A percentile compares a stretch with the other conserved stretches of the same genome.
phyloP scores from a whole-genome alignment of 2,797 vertebrate genomes.

The Podarcis lilfordi region DNA sequence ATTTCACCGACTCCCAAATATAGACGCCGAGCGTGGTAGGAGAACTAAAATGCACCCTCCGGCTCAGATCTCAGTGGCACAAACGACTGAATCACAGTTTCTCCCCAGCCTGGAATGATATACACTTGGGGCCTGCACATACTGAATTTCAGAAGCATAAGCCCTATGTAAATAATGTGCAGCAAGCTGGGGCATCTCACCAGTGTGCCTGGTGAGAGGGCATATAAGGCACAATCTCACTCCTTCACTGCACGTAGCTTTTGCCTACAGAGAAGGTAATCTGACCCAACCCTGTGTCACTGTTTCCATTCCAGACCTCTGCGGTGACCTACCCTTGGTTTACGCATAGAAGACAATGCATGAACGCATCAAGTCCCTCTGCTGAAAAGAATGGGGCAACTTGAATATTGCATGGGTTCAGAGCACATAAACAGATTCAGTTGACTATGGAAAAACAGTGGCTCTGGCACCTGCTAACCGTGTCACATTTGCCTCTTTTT shows the following conservation, averaged over 20 bases:
- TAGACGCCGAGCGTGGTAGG: neutral
- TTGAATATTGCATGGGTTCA: neutral
- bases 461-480: constrained; percentile 37
- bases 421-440: neutral
- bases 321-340: neutral
- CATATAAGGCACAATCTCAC: neutral
- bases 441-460: constrained; percentile 7
- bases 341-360: neutral
- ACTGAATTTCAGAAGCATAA: neutral
- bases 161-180: too few relatives aligned
- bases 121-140: neutral
- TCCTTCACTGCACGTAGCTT: too few relatives aligned
- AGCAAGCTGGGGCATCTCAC: neutral
- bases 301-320: constrained; percentile 2
- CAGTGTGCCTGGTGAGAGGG: neutral
- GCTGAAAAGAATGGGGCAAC: neutral
- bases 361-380: too few relatives aligned
- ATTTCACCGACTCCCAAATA: neutral
- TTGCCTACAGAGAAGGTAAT: neutral
- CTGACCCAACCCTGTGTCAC: neutral
- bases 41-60: neutral
- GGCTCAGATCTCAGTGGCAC: too few relatives aligned
- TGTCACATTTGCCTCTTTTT: constrained; percentile 32
- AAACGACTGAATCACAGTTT: neutral
- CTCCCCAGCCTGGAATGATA: neutral